Percentiles rank a stretch among this genome's conserved stretches.
Evolutionary conservation across 2,888 invertebrate genomes (phyloP).

Genomic region (Macrophya annulata): DNA sequence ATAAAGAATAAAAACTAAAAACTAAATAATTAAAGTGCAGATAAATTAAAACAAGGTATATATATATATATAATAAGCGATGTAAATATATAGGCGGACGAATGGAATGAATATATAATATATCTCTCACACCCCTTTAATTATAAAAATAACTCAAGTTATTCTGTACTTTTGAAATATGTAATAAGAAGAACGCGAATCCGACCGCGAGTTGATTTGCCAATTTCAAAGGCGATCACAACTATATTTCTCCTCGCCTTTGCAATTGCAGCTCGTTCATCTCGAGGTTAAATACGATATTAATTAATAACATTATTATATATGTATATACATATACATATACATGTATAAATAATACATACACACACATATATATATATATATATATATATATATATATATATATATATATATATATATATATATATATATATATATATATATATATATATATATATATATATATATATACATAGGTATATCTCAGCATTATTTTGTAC

Average conservation of each 20-base stretch:
- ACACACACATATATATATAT: not conserved
- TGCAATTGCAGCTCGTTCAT: conserved; percentile 30
- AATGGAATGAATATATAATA: conserved; percentile 1
- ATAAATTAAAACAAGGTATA: not conserved
- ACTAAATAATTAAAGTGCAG: not conserved
- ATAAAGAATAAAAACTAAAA: not conserved
- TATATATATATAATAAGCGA: conserved; percentile 2
- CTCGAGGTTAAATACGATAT: conserved; percentile 44
- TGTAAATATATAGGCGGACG: not conserved
- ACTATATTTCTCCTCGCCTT: conserved; percentile 7
- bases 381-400: conserved; percentile 56
- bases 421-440: conserved; percentile 8
- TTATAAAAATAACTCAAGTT: not conserved
- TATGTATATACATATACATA: conserved; percentile 16
- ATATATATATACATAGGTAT: conserved; percentile 59
- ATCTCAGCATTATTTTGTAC: conserved; percentile 78
- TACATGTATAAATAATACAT: too few relatives aligned
- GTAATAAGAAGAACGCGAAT: not conserved
- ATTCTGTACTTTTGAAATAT: conserved; percentile 35
- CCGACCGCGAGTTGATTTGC: conserved; percentile 5
- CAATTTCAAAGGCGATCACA: conserved; percentile 37
- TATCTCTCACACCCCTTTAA: conserved; percentile 13
- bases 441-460: not conserved
- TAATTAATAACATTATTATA: conserved; percentile 40
- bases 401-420: conserved; percentile 59